Evolutionary conservation across 2,888 invertebrate genomes (phyloP).

Genomic region (Meiosimyza platycephala): DNA sequence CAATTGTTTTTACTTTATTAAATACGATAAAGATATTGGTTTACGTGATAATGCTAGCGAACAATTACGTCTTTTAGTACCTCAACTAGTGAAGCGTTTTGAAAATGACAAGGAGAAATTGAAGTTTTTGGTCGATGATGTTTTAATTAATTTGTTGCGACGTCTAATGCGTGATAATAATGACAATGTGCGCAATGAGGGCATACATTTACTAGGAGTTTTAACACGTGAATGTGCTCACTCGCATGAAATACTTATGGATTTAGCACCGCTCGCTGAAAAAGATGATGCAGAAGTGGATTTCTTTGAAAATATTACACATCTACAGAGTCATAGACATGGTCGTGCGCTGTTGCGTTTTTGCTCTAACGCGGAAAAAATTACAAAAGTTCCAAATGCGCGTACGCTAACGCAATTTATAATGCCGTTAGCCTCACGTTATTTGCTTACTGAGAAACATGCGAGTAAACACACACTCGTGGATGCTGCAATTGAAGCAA

Average conservation of each 20-base stretch:
- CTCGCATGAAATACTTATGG: constrained; percentile 77
- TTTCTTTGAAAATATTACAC: constrained; percentile 93
- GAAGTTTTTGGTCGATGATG: constrained; percentile 77
- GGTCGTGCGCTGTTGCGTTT: constrained; percentile 85
- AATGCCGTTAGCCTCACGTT: constrained; percentile 84
- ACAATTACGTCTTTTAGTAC: constrained; percentile 78
- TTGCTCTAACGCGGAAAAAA: constrained; percentile 74
- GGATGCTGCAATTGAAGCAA: constrained; percentile 85
- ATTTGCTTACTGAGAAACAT: constrained; percentile 82
- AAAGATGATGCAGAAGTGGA: constrained; percentile 83
- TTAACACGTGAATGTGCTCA: constrained; percentile 79
- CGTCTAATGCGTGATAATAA: constrained; percentile 75
- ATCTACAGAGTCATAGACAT: constrained; percentile 87
- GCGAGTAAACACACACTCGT: constrained; percentile 82
- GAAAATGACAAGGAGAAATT: constrained; percentile 70
- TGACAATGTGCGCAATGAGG: constrained; percentile 81
- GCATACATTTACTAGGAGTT: constrained; percentile 81
- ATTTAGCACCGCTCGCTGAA: constrained; percentile 76
- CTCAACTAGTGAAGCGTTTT: constrained; percentile 72
- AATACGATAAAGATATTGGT: constrained; percentile 85
- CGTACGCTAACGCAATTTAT: constrained; percentile 86
- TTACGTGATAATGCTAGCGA: constrained; percentile 82
- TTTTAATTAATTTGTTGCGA: constrained; percentile 79
- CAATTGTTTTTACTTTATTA: constrained; percentile 84
- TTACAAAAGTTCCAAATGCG: constrained; percentile 73